A percentile compares a stretch with the other conserved stretches of the same genome.
These are phyloP conservation scores for Perizoma flavofasciatum DNA, from an alignment of 2,888 invertebrate species.

Conservation along the genomic window DNA sequence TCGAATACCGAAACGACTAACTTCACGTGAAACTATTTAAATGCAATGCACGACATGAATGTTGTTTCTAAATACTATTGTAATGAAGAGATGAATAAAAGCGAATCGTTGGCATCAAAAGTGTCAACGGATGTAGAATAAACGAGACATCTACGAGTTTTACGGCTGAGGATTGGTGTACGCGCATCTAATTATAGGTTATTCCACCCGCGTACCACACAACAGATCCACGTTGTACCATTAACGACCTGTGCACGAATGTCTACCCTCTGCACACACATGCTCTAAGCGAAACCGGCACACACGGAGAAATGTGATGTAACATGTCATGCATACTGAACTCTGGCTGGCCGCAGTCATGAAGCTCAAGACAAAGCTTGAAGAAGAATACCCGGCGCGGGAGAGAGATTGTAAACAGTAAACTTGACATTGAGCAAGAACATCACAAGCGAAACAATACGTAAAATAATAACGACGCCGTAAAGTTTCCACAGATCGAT, in stretches of 20 bases:
- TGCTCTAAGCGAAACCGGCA: conserved; percentile 48
- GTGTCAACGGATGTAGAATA: conserved; percentile 63
- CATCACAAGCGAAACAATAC: conserved; percentile 53
- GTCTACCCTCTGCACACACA: conserved; percentile 59
- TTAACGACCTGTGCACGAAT: conserved; percentile 77
- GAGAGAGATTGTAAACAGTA: conserved; percentile 32
- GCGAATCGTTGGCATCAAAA: conserved; percentile 51
- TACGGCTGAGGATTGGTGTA: conserved; percentile 70
- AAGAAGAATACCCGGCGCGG: conserved; percentile 44
- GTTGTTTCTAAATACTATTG: conserved; percentile 1
- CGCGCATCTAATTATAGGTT: conserved; percentile 82
- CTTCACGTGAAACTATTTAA: not conserved
- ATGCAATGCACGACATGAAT: not conserved
- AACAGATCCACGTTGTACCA: conserved; percentile 75
- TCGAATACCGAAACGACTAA: not conserved
- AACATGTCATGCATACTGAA: conserved; percentile 61
- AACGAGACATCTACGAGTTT: conserved; percentile 70
- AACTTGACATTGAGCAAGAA: conserved; percentile 61
- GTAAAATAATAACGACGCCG: conserved; percentile 61
- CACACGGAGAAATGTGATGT: conserved; percentile 60
- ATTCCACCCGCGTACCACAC: conserved; percentile 78
- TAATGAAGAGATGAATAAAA: conserved; percentile 33
- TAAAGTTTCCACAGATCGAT: conserved; percentile 64
- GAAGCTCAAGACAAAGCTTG: conserved; percentile 32
- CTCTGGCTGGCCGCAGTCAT: conserved; percentile 43